phyloP scores from a whole-genome alignment of 2,113 vertebrate genomes.

The Gila orcuttii region DNA sequence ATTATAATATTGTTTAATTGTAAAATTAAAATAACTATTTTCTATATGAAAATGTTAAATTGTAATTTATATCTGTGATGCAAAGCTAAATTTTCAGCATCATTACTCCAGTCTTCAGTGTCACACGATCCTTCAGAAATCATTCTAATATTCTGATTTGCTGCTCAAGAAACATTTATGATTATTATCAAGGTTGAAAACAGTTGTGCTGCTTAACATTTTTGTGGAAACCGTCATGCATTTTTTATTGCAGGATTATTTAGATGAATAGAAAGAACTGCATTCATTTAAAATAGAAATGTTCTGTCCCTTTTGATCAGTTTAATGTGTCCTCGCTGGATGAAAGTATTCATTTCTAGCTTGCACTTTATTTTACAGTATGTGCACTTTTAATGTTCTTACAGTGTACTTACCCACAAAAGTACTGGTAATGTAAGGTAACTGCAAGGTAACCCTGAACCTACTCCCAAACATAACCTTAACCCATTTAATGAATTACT shows the following conservation, averaged over 20 bases:
- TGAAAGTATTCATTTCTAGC: not conserved
- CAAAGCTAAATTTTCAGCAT: not conserved
- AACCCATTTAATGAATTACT: too few species aligned
- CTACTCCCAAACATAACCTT: too few species aligned
- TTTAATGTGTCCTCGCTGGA: not conserved
- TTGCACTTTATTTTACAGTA: too few species aligned
- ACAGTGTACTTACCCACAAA: too few species aligned
- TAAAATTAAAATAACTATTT: not conserved
- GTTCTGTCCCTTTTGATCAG: not conserved
- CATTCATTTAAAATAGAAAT: not conserved
- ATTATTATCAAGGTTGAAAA: not conserved
- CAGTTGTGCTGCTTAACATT: not conserved
- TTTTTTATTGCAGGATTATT: not conserved
- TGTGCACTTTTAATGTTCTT: too few species aligned
- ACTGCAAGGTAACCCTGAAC: too few species aligned
- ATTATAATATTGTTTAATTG: not conserved
- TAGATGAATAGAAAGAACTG: not conserved
- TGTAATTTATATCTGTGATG: not conserved
- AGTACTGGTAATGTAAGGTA: too few species aligned
- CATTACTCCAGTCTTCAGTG: not conserved
- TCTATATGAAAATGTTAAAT: not conserved
- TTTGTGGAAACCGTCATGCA: not conserved
- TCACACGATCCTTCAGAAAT: conserved; percentile 1
- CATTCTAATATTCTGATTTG: not conserved
- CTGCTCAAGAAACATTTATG: not conserved